phyloP scores from a whole-genome alignment of 2,888 invertebrate genomes.

The Ditula angustiorana region DNA sequence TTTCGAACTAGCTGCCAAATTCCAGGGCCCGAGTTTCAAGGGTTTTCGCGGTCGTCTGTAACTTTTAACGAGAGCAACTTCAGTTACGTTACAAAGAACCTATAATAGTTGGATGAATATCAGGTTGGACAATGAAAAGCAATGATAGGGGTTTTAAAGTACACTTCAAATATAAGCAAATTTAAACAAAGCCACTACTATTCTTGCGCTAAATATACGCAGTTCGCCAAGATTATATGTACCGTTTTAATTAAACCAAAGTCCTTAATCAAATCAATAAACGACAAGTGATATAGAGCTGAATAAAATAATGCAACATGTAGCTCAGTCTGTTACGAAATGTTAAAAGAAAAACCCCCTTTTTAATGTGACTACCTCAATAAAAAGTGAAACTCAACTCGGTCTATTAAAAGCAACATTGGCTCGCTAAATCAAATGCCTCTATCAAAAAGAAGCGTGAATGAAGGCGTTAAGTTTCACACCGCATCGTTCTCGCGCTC shows the following conservation, averaged over 20 bases:
- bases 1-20: slow-evolving; percentile 77
- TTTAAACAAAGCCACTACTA: slow-evolving; percentile 3
- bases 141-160: background rate
- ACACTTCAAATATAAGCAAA: background rate
- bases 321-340: no score
- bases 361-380: slow-evolving; percentile 7
- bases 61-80: slow-evolving; percentile 78
- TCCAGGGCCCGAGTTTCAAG: slow-evolving; percentile 67
- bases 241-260: no score
- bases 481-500: slow-evolving; percentile 74
- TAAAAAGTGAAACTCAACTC: slow-evolving; percentile 64
- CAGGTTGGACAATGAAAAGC: slow-evolving; percentile 17
- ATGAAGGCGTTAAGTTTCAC: slow-evolving; percentile 84
- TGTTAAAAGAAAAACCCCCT: background rate
- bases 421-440: slow-evolving; percentile 79
- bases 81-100: slow-evolving; percentile 69
- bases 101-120: slow-evolving; percentile 58
- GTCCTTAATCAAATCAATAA: no score
- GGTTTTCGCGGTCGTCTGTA: slow-evolving; percentile 67
- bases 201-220: no score
- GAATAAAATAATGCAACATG: background rate
- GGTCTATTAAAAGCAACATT: slow-evolving; percentile 75
- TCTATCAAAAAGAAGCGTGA: slow-evolving; percentile 77
- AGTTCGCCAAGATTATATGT: no score
- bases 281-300: background rate